A percentile compares a stretch with the other conserved stretches of the same genome.
Evolutionary conservation across 2,797 vertebrate genomes (phyloP).

Genomic region (Hozukius guyotensis): DNA sequence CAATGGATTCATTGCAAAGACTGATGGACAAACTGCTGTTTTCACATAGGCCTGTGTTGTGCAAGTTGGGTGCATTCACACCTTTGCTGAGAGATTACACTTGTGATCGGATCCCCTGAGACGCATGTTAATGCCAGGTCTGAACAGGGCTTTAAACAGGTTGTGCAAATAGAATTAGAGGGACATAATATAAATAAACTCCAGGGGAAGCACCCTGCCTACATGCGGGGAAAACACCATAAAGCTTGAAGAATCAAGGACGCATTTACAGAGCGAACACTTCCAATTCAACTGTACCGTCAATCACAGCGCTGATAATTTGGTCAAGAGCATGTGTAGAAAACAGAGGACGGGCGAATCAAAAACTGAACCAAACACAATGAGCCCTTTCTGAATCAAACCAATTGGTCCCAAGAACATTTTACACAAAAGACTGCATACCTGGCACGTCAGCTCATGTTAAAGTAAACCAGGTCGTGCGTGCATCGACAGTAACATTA

Average conservation of each 20-base stretch:
- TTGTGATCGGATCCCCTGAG: too few relatives aligned
- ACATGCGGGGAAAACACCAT: constrained; percentile 31
- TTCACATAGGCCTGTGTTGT: constrained; percentile 17
- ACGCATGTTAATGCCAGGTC: not conserved
- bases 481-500: constrained; percentile 8
- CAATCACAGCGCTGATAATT: constrained; percentile 15
- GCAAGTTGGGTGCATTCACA: constrained; percentile 22
- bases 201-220: constrained; percentile 9
- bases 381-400: constrained; percentile 36
- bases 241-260: constrained; percentile 24
- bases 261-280: constrained; percentile 24
- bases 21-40: constrained; percentile 12
- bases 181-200: constrained; percentile 22
- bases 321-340: constrained; percentile 14
- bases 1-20: constrained; percentile 14
- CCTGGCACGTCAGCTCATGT: constrained; percentile 37
- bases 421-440: constrained; percentile 40
- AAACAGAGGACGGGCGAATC: not conserved
- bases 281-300: constrained; percentile 36
- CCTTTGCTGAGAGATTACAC: not conserved
- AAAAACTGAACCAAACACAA: constrained; percentile 30
- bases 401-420: constrained; percentile 48
- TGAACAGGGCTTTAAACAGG: not conserved
- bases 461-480: constrained; percentile 40
- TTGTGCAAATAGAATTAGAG: constrained; percentile 36